Conservation (phyloP, 2,113 vertebrate genomes). For the Heterotilapia buettikoferi region DNA sequence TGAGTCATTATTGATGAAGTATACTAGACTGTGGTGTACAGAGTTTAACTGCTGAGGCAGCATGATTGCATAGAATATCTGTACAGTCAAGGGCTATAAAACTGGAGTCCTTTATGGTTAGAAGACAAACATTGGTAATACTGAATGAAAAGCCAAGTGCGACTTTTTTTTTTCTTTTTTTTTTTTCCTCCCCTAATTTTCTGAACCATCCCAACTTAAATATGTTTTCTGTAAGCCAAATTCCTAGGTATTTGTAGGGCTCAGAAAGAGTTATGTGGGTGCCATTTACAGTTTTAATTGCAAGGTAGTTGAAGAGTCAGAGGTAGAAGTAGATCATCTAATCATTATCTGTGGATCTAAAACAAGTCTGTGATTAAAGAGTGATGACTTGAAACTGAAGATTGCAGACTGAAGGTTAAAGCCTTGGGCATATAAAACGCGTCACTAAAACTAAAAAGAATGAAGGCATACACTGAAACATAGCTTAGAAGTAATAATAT, state of each 20-base stretch:
- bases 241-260: neutral
- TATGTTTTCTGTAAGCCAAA: neutral
- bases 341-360: neutral
- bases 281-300: neutral
- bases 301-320: neutral
- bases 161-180: accelerated
- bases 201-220: neutral
- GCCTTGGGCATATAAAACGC: neutral
- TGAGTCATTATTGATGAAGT: neutral
- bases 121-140: neutral
- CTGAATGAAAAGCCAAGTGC: neutral
- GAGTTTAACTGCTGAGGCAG: neutral
- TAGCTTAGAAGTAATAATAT: neutral
- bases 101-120: neutral
- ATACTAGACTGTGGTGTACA: neutral
- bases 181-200: neutral
- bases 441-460: neutral
- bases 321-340: neutral
- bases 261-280: neutral
- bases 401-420: neutral
- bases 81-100: neutral
- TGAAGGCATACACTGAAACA: neutral
- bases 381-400: neutral
- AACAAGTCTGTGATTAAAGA: neutral
- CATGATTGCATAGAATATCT: neutral